Percentiles rank a stretch among this genome's conserved stretches.
Evolutionary conservation across 2,797 vertebrate species (phyloP).

Genomic region (Erpetoichthys calabaricus): DNA sequence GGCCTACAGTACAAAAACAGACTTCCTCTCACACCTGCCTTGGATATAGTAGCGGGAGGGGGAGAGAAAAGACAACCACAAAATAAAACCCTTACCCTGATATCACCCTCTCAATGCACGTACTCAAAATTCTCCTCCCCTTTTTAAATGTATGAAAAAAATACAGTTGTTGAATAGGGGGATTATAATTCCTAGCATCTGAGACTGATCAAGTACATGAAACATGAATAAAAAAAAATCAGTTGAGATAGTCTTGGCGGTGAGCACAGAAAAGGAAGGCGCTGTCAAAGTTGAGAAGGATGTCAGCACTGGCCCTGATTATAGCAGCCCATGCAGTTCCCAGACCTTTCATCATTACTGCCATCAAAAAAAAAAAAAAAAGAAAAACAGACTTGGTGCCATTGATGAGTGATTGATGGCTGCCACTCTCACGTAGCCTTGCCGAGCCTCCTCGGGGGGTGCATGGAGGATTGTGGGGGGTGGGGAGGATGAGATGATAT

Average conservation of each 20-base stretch:
- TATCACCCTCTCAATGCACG: not conserved
- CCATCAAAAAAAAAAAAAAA: slow-evolving; percentile 49
- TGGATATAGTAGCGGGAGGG: slow-evolving; percentile 35
- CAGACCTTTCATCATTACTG: slow-evolving; percentile 80
- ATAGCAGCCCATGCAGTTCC: slow-evolving; percentile 71
- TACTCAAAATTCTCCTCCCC: not conserved
- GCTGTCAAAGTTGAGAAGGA: slow-evolving; percentile 91
- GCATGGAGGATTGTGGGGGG: not conserved
- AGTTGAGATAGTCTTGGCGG: slow-evolving; percentile 57
- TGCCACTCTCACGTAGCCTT: slow-evolving; percentile 53
- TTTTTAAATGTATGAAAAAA: too few species aligned
- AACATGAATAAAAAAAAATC: slow-evolving; percentile 47
- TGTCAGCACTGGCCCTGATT: slow-evolving; percentile 91
- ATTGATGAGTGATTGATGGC: slow-evolving; percentile 62
- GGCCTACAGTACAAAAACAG: slow-evolving; percentile 83
- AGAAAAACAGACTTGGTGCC: slow-evolving; percentile 53
- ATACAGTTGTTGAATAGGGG: too few species aligned
- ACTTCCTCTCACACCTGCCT: slow-evolving; percentile 84
- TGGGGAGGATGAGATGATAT: slow-evolving; percentile 23
- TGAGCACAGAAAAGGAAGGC: slow-evolving; percentile 78
- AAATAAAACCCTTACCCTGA: slow-evolving; percentile 27
- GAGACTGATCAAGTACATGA: slow-evolving; percentile 81
- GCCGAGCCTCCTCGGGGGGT: slow-evolving; percentile 22
- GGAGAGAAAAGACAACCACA: slow-evolving; percentile 33
- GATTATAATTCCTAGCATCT: slow-evolving; percentile 69